Conservation (phyloP, 2,888 invertebrate genomes). For the Sarcophaga carnaria region DNA sequence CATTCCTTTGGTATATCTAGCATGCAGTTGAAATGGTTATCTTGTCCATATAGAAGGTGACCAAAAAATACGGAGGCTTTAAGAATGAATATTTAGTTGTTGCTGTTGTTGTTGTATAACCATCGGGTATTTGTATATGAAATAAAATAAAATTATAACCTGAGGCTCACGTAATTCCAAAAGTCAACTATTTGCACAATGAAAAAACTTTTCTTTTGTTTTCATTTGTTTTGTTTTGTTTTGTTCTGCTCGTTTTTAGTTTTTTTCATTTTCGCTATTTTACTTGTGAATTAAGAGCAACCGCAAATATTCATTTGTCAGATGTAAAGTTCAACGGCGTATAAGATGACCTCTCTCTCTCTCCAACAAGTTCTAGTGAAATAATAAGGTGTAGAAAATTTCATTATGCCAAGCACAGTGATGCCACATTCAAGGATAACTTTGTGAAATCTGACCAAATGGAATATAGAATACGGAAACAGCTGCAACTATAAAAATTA, state of each 20-base stretch:
- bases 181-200: slow-evolving; percentile 71
- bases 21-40: slow-evolving; percentile 12
- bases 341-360: background rate
- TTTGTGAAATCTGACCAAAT: too few relatives aligned
- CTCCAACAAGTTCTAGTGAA: background rate
- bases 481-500: too few relatives aligned
- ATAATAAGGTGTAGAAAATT: slow-evolving; percentile 28
- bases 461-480: too few relatives aligned
- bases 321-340: slow-evolving; percentile 80
- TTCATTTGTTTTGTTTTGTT: slow-evolving; percentile 33
- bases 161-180: slow-evolving; percentile 63
- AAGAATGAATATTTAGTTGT: background rate
- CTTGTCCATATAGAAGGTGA: slow-evolving; percentile 12
- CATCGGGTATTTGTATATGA: slow-evolving; percentile 31
- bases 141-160: slow-evolving; percentile 62
- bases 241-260: slow-evolving; percentile 51
- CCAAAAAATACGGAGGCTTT: slow-evolving; percentile 17
- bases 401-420: background rate
- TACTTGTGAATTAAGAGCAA: slow-evolving; percentile 82
- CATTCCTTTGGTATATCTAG: slow-evolving; percentile 18
- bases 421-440: background rate
- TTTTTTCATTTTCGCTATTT: slow-evolving; percentile 75
- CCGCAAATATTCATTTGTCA: slow-evolving; percentile 82
- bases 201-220: slow-evolving; percentile 45
- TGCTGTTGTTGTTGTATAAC: background rate